phyloP scores from a whole-genome alignment of 2,113 vertebrate genomes.

The Nipponia nippon region DNA sequence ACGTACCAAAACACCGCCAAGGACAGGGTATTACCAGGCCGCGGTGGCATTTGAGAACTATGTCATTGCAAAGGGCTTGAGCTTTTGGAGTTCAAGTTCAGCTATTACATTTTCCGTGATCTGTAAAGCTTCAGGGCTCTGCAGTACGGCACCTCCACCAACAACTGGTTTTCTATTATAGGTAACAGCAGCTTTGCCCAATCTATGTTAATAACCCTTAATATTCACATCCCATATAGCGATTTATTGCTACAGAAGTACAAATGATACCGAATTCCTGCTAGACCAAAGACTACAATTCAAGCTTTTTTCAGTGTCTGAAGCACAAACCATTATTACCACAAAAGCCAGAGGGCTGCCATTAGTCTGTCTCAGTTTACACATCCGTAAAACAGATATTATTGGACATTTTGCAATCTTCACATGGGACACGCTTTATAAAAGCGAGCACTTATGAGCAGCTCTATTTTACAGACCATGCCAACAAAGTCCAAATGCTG shows the following conservation, averaged over 20 bases:
- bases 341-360: neutral
- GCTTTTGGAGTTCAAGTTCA: neutral
- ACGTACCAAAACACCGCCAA: neutral
- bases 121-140: neutral
- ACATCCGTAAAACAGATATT: neutral
- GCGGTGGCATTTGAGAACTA: neutral
- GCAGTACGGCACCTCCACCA: neutral
- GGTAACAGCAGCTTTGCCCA: neutral
- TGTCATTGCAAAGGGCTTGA: neutral
- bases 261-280: neutral
- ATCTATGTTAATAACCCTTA: neutral
- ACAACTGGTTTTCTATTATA: rapidly evolving
- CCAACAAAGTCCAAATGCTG: neutral
- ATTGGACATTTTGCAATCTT: neutral
- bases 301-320: neutral
- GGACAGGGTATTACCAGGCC: neutral
- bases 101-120: too few relatives aligned
- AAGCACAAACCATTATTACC: neutral
- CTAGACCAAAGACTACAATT: neutral
- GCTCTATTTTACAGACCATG: neutral
- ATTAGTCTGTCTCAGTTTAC: neutral
- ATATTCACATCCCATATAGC: rapidly evolving
- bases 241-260: neutral
- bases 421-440: neutral
- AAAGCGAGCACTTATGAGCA: neutral